Base-by-base conservation (phyloP, 2,888 invertebrate genomes). In the Helleia helle region DNA sequence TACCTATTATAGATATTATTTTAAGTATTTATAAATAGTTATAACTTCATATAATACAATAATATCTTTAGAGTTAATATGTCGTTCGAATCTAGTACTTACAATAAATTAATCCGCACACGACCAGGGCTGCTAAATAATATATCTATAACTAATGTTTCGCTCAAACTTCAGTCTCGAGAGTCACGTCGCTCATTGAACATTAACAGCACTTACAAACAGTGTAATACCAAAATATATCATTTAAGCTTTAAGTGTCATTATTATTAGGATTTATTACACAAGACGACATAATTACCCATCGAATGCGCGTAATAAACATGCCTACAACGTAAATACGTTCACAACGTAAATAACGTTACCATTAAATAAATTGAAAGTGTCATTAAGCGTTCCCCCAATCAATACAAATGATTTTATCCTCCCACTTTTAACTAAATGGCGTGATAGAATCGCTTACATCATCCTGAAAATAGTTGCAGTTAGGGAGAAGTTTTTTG, bases 301-400 rank as follows among this genome's bases (percentile, higher is more conserved):
- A 34, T 34, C 22, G 22, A 34, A 18, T 34, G 34, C 11, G 12
- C 18, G 34, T 12, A 9, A 8, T 34, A 34, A 34, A 34, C 22
- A 34, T 11, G 15, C 12, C 12, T 8, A 12, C 22, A 34, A 34
- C 11, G 34, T 34, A 17, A 31, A 31, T 34, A 34, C 18, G 24
- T 39, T 24, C 17, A 28, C 18, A 38, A 28, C 34, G 24, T 40
- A 28, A 38, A 18, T 40, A n/a, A n/a, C 9, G 18, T 14, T n/a
- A 36, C 36, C 49, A 43, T 43, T 42, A 49, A 41, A 36, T 30
- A 43, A 49, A 49, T 49, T 40, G 49, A 44, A 40, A 49, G 31
- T 39, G 43, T 48, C 48, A 25, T 44, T 43, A 46, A 41, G 24
- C n/a, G 24, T 14, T 15, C 9, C 28, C 26, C 15, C 18, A 38